Conservation (phyloP, 2,888 invertebrate species). For the Drosophila histrio region DNA sequence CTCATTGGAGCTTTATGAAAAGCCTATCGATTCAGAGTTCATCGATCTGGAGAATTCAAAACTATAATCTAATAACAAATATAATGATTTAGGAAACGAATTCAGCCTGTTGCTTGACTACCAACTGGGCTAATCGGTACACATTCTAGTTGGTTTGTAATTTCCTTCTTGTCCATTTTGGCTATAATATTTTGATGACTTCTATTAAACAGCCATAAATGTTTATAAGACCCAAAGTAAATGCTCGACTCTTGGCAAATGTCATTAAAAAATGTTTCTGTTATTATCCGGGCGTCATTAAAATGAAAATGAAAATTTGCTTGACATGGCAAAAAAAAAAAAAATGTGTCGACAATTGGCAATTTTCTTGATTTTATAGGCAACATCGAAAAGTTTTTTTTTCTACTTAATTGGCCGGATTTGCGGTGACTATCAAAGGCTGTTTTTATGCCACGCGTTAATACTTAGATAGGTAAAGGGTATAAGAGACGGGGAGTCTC, state of each 20-base stretch:
- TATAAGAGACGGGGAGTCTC: not conserved
- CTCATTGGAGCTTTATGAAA: no score
- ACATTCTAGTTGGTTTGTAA: constrained; percentile 7
- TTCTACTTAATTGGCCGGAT: constrained; percentile 25
- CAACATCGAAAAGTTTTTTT: constrained; percentile 16
- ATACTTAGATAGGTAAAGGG: not conserved
- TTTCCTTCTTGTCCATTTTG: constrained; percentile 10
- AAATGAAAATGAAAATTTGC: constrained; percentile 28
- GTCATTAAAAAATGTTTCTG: constrained; percentile 14
- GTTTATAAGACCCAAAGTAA: constrained; percentile 26
- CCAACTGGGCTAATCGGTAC: constrained; percentile 5
- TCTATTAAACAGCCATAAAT: constrained; percentile 53
- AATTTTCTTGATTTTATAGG: constrained; percentile 32
- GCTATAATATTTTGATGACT: constrained; percentile 58
- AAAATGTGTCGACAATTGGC: constrained; percentile 39
- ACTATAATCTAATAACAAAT: not conserved
- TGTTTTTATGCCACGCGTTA: not conserved
- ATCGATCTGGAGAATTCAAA: not conserved
- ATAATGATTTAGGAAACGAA: not conserved
- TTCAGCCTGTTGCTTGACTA: not conserved
- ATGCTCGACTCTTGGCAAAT: constrained; percentile 2
- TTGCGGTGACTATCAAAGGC: constrained; percentile 14
- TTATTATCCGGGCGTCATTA: constrained; percentile 29
- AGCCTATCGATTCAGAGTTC: not conserved
- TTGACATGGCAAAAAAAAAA: constrained; percentile 4